Base-by-base conservation (phyloP, 2,888 invertebrate species). In the Calameuta filiformis region DNA sequence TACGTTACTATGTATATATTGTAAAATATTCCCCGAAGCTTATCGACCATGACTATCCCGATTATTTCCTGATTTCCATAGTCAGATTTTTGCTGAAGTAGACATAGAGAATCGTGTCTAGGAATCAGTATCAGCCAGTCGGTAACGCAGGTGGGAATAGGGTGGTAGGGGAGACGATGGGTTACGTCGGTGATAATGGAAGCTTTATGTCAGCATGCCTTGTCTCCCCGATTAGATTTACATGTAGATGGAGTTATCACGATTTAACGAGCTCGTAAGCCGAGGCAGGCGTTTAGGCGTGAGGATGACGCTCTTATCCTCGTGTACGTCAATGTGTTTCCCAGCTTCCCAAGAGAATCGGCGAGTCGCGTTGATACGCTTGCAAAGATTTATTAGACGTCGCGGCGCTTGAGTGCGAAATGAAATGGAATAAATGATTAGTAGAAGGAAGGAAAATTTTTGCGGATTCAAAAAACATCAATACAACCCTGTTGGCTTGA, bases 231-330 rank as follows among this genome's bases (percentile, higher is more conserved):
- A 89, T 89, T 87, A 88, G 87, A 90, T 89, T 90, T 88, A 89
- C 89, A 89, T 88, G 87, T 84, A 88, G 88, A 88, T 87, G 82
- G 86, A 88, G 87, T 87, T 88, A 88, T 89, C 88, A 85, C 86
- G 85, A 88, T 88, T 89, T 89, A 89, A 89, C 87, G 87, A 89
- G 87, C 82, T 79, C 79, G 75, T 73, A 77, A 81, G 79, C 35
- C 75, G 12, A 73, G 77, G 35, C 35, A 71, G 56, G 56, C 56
- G 56, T 56, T 56, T 56, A 56, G 56, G 23, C 56, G 56, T 9
- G 23, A 23, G 23, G 56, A 23, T 56, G 56, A 56, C 56, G 23
- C 56, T 56, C 56, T 56, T 71, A 71, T 71, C 71, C 34, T 30
- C 71, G 71, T 34, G 71, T 71, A 33, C 34, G 71, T 30, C 30